These are phyloP conservation scores for Enteromius paludinosus DNA, from an alignment of 2,797 vertebrate species.

Conservation along the genomic window DNA sequence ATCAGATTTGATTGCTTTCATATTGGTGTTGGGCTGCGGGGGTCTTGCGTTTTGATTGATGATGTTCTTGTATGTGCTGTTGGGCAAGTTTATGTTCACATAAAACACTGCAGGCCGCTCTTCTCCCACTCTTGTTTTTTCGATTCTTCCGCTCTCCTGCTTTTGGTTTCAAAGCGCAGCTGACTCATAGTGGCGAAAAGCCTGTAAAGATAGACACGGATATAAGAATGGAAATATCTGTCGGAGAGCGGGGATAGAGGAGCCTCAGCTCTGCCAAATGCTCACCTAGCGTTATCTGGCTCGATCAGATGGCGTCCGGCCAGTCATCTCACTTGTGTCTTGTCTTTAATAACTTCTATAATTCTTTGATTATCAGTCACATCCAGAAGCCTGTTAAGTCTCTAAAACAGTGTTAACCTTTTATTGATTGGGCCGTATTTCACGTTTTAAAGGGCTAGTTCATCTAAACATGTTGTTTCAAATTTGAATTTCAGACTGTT, in stretches of 20 bases:
- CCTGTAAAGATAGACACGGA: constrained; percentile 39
- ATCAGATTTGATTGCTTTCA: constrained; percentile 38
- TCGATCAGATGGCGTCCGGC: constrained; percentile 49
- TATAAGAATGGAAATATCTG: constrained; percentile 57
- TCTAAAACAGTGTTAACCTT: constrained; percentile 67
- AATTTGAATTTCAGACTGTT: background rate
- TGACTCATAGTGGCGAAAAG: constrained; percentile 39
- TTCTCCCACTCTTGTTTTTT: constrained; percentile 44
- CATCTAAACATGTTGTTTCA: background rate
- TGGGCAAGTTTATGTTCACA: constrained; percentile 26
- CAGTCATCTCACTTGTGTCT: constrained; percentile 58
- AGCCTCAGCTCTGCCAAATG: constrained; percentile 46
- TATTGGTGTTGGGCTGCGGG: constrained; percentile 41
- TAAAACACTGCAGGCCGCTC: constrained; percentile 27
- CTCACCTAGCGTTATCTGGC: constrained; percentile 54
- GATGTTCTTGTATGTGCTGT: constrained; percentile 37
- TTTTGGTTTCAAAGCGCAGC: constrained; percentile 47
- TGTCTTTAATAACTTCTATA: constrained; percentile 68
- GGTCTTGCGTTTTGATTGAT: constrained; percentile 45
- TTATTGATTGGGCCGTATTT: constrained; percentile 65
- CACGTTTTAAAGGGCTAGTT: constrained; percentile 61
- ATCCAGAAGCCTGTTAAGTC: constrained; percentile 66
- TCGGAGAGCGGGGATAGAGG: constrained; percentile 54
- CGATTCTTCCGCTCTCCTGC: constrained; percentile 37
- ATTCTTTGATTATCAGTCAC: constrained; percentile 67